These are phyloP conservation scores for Oncorhynchus clarkii DNA, from an alignment of 2,113 vertebrate genomes.

Conservation along the genomic window DNA sequence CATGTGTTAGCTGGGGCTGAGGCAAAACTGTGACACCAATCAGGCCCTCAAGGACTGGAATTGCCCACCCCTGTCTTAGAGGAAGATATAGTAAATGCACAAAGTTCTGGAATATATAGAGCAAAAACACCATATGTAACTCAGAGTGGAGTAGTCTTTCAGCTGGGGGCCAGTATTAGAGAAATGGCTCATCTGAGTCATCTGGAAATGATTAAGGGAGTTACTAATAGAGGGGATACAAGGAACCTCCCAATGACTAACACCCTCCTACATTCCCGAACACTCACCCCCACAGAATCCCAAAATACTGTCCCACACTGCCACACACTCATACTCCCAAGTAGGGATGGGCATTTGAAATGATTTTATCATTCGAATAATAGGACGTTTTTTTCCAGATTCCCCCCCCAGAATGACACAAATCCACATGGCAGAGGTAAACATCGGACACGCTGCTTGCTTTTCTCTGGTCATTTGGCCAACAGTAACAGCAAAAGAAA, in stretches of 20 bases:
- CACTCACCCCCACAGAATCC: neutral
- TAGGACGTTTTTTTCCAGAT: too few relatives aligned
- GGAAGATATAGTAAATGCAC: neutral
- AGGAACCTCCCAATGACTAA: constrained; percentile 8
- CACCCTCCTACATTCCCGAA: constrained; percentile 6
- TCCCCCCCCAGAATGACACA: too few relatives aligned
- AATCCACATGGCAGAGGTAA: too few relatives aligned
- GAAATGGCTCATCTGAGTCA: constrained; percentile 1
- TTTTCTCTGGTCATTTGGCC: too few relatives aligned
- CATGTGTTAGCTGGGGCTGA: too few relatives aligned
- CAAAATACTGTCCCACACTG: too few relatives aligned
- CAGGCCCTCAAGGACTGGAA: neutral
- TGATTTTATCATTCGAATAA: too few relatives aligned
- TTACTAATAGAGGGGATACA: neutral
- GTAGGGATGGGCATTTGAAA: too few relatives aligned
- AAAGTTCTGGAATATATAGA: neutral
- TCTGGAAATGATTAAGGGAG: constrained; percentile 5
- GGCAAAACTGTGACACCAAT: too few relatives aligned
- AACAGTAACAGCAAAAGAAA: too few relatives aligned
- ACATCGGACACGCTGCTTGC: too few relatives aligned
- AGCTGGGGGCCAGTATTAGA: neutral
- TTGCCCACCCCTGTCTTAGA: neutral
- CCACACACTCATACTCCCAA: too few relatives aligned
- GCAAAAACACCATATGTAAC: neutral
- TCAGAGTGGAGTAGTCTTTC: neutral